Evolutionary conservation across 2,797 vertebrate species (phyloP).

Genomic region (Aulostomus chinensis): DNA sequence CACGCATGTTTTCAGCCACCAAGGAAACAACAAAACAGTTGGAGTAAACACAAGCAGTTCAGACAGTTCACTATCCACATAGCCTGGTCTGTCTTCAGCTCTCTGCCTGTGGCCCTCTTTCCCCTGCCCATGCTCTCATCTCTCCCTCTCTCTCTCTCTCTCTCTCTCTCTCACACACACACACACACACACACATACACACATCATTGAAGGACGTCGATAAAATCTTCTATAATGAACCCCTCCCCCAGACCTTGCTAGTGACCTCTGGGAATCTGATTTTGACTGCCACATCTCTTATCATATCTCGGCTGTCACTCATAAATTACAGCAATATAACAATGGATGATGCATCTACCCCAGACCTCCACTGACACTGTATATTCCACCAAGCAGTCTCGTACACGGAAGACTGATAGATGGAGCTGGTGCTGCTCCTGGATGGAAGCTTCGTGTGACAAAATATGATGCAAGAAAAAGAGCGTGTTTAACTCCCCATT

Average conservation of each 20-base stretch:
- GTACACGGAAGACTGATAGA: background rate
- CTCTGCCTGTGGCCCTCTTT: constrained; percentile 6
- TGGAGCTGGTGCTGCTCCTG: background rate
- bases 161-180: constrained; percentile 20
- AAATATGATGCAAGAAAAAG: no score
- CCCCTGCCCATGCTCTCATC: constrained; percentile 14
- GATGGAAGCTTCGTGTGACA: no score
- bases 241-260: constrained; percentile 64
- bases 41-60: constrained; percentile 39
- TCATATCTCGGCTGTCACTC: constrained; percentile 62
- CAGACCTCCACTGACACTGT: constrained; percentile 16
- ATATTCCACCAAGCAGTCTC: constrained; percentile 10
- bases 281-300: constrained; percentile 62
- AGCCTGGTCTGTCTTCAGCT: constrained; percentile 16
- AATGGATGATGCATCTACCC: constrained; percentile 44
- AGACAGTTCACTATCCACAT: constrained; percentile 8
- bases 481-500: no score
- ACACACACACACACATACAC: constrained; percentile 25
- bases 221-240: constrained; percentile 67
- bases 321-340: constrained; percentile 56
- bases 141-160: constrained; percentile 3
- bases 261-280: constrained; percentile 68
- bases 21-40: constrained; percentile 39
- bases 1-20: constrained; percentile 29
- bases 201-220: constrained; percentile 62